Base-by-base conservation (phyloP, 2,113 vertebrate species). In the Tyto alba region DNA sequence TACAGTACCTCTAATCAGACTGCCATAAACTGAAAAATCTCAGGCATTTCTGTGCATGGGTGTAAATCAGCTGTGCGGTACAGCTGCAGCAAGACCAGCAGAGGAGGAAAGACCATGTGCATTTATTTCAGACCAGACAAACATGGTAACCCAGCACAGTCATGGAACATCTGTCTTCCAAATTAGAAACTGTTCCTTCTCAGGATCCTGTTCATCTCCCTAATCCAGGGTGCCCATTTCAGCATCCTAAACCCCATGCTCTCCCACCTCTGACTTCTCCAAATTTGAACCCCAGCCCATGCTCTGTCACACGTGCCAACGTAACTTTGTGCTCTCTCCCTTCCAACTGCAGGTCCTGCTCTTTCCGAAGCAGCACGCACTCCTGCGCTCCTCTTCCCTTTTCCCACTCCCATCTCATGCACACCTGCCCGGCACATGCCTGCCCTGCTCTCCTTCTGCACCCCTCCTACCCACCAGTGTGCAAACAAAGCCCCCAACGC, bases 51-150 rank as follows among this genome's bases (percentile, higher is more conserved):
- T 85, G 36, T 66, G 45, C 63, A 30, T 32, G 81, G 15, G 10
- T 79, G 53, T 89, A 59, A 63, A 82, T 96, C 77, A 87, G 40
- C 91, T 82, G 64, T 68, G 73, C 1, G 0, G 30, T 93, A 56
- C 81, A 91, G 84, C 93, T 96, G 94, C 91, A 69, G 74, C 36
- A 50, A 88, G 75, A 63, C n/a, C 50, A 25, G 48, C 34, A 64
- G 68, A 71, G 16, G 14, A 90, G 53, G 50, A 77, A 92, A 64
- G 60, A 50, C 72, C 59, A 30, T 0, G 0, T 45, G 68, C n/a
- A 10, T 73, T 92, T 95, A 59, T 95, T 95, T 93, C 26, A 41
- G 79, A 88, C 66, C 87, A 63, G 47, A 47, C 21, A 40, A 57
- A 48, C 29, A 26, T 41, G 41, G 66, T 40, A 88, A 66, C 62